Conservation (phyloP, 2,888 invertebrate species). For the Caenorhabditis sp. region DNA sequence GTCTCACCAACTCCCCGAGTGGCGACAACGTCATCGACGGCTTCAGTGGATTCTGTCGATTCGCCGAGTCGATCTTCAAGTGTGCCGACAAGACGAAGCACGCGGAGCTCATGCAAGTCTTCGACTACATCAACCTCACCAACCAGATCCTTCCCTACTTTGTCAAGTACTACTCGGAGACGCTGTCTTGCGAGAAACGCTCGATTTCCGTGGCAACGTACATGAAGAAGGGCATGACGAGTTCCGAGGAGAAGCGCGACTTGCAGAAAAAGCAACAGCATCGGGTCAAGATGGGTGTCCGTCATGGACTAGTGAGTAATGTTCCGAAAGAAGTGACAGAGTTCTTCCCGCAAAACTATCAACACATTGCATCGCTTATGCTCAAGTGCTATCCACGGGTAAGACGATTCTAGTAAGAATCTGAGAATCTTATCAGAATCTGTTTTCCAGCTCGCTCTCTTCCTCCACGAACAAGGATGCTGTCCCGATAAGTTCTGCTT, state of each 20-base stretch:
- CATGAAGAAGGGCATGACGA: background rate
- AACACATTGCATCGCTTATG: background rate
- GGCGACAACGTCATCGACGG: background rate
- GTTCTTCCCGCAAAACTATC: background rate
- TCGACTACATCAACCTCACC: background rate
- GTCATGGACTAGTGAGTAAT: background rate
- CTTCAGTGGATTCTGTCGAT: background rate
- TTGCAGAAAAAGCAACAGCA: too few species aligned
- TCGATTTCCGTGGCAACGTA: background rate
- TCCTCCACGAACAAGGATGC: conserved; percentile 37
- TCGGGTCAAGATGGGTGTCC: background rate
- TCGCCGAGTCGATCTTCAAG: background rate
- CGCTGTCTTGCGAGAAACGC: background rate
- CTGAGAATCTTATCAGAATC: background rate
- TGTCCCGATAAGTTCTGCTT: conserved; percentile 15
- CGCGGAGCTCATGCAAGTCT: background rate
- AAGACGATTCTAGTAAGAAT: background rate
- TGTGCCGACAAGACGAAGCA: background rate
- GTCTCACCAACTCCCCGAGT: background rate
- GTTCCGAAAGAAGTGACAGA: background rate
- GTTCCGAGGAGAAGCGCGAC: background rate
- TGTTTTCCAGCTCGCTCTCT: conserved; percentile 29
- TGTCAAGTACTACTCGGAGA: background rate
- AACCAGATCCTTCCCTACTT: conserved; percentile 1
- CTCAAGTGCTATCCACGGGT: background rate